Conservation (phyloP, 1,140 invertebrate genomes). For the Psix sp. region DNA sequence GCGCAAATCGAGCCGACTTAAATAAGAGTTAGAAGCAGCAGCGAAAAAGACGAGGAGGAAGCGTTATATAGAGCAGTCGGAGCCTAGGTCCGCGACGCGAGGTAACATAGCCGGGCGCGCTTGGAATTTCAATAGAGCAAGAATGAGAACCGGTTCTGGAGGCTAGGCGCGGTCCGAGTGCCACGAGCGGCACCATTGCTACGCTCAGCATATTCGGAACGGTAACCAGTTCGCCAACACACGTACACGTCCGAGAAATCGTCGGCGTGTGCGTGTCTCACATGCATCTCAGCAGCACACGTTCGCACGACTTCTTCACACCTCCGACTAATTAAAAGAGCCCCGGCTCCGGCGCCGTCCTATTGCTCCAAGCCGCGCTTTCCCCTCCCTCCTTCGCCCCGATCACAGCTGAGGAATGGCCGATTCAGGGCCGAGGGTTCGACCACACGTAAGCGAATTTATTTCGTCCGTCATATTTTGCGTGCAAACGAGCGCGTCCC, state of each 20-base stretch:
- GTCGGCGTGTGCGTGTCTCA: conserved; percentile 17
- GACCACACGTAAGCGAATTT: conserved; percentile 28
- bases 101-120: conserved; percentile 36
- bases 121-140: conserved; percentile 51
- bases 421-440: conserved; percentile 1
- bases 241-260: conserved; percentile 1
- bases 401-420: neutral
- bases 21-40: conserved; percentile 33
- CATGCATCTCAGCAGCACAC: conserved; percentile 38
- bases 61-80: conserved; percentile 46
- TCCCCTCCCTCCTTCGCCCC: neutral
- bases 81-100: conserved; percentile 40
- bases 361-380: conserved; percentile 15
- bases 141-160: conserved; percentile 40
- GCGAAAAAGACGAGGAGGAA: conserved; percentile 11
- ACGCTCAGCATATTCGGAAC: conserved; percentile 40
- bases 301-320: conserved; percentile 70
- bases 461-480: conserved; percentile 52
- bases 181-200: conserved; percentile 50
- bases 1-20: conserved; percentile 39
- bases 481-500: conserved; percentile 47
- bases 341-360: conserved; percentile 31
- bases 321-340: conserved; percentile 73
- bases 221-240: conserved; percentile 58
- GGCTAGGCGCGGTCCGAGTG: conserved; percentile 44